Conservation (phyloP, 2,888 invertebrate genomes). For the Serrognathus titanus region DNA sequence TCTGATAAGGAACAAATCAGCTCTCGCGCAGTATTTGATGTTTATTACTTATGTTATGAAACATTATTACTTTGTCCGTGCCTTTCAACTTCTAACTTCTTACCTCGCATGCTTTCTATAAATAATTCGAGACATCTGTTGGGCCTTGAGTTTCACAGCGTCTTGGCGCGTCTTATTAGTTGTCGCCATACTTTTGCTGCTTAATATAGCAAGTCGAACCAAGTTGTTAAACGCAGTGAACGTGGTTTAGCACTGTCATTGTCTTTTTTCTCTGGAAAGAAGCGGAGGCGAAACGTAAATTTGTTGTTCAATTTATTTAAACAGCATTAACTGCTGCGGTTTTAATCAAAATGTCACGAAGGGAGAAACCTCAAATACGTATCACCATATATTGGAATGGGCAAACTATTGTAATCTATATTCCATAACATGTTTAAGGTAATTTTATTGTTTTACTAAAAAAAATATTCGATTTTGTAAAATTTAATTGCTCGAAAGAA, state of each 20-base stretch:
- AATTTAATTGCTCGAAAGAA: too few species aligned
- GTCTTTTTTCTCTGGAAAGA: neutral
- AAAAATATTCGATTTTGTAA: too few species aligned
- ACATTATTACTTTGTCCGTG: neutral
- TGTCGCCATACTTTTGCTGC: neutral
- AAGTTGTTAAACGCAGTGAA: too few species aligned
- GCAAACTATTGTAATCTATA: slow-evolving; percentile 63
- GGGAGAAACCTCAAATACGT: slow-evolving; percentile 61
- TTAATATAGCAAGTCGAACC: slow-evolving; percentile 1
- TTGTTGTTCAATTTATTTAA: neutral
- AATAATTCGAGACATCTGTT: neutral
- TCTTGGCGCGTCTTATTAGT: neutral
- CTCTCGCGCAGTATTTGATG: too few species aligned
- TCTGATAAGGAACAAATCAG: too few species aligned
- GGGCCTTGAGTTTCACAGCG: neutral
- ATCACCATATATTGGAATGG: slow-evolving; percentile 67
- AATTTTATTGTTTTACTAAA: neutral
- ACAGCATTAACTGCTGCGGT: neutral
- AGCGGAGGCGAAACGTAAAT: neutral
- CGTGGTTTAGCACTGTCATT: too few species aligned
- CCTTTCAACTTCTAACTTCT: neutral
- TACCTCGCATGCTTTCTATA: neutral
- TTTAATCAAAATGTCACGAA: slow-evolving; percentile 58
- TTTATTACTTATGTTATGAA: too few species aligned
- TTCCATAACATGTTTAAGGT: slow-evolving; percentile 37